Percentiles rank a stretch among this genome's conserved stretches.
These are phyloP conservation scores for Dichetophora obliterata DNA, from an alignment of 2,888 invertebrate species.

Conservation along the genomic window DNA sequence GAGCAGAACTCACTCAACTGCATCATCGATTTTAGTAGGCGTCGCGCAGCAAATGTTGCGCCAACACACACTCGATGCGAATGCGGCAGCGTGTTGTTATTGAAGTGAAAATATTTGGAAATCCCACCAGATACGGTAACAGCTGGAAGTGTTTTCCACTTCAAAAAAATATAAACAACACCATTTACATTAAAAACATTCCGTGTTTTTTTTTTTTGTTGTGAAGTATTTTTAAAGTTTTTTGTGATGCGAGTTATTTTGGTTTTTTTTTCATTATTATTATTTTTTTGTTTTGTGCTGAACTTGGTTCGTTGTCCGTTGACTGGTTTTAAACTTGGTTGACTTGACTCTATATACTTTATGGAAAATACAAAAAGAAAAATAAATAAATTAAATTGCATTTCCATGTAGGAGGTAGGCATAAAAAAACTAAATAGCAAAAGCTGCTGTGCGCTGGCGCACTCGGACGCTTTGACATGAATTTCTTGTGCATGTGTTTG, in stretches of 20 bases:
- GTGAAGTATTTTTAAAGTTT: conserved; percentile 12
- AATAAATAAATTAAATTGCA: conserved; percentile 41
- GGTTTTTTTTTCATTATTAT: not conserved
- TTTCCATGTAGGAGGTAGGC: conserved; percentile 45
- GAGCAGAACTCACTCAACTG: conserved; percentile 41
- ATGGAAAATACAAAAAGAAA: conserved; percentile 10
- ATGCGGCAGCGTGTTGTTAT: not conserved
- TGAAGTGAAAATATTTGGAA: conserved; percentile 1
- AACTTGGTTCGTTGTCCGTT: conserved; percentile 33
- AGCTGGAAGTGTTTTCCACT: conserved; percentile 44
- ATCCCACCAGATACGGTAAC: not conserved
- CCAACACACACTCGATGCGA: conserved; percentile 17
- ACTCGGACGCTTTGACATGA: not conserved
- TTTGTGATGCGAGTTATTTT: conserved; percentile 4
- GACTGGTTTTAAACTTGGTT: not conserved
- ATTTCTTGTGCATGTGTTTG: not conserved
- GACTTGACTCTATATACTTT: not conserved
- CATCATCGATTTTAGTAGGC: conserved; percentile 44
- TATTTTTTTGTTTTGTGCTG: not conserved
- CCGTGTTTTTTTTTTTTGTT: not conserved
- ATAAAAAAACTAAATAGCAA: not conserved
- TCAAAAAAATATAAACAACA: conserved; percentile 14
- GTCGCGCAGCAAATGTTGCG: conserved; percentile 25
- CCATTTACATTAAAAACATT: not conserved
- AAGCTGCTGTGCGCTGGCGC: conserved; percentile 20